Conservation (phyloP, 1,140 invertebrate genomes). For the Zaprionus gabonicus region DNA sequence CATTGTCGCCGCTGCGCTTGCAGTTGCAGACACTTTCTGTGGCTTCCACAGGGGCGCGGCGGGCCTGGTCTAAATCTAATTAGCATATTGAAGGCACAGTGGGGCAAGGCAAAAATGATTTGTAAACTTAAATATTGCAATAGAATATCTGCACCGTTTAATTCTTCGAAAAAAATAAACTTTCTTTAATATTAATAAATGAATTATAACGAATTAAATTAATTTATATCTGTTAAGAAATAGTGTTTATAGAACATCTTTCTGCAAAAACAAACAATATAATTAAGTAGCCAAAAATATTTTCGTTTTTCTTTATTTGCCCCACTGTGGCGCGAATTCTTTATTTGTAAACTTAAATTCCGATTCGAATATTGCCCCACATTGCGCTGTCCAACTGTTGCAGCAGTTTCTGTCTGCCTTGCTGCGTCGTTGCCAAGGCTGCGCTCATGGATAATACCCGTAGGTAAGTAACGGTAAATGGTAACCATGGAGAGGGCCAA, state of each 20-base stretch:
- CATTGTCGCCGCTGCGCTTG: conserved; percentile 18
- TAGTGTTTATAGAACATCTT: too few relatives aligned
- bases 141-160: not conserved
- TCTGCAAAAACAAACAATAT: not conserved
- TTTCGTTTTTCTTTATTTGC: not conserved
- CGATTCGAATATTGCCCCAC: not conserved
- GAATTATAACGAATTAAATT: not conserved
- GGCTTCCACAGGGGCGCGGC: conserved; percentile 57
- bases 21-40: conserved; percentile 45
- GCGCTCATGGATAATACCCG: not conserved
- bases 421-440: conserved; percentile 31
- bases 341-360: not conserved
- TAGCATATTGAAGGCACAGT: conserved; percentile 69
- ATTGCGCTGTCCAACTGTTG: conserved; percentile 44
- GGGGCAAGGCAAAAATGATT: not conserved
- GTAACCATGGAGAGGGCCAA: conserved; percentile 49
- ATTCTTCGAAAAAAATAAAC: too few relatives aligned
- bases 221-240: too few relatives aligned
- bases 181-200: not conserved
- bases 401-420: not conserved
- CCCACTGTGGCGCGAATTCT: not conserved
- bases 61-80: conserved; percentile 76
- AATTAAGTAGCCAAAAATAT: not conserved
- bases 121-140: not conserved
- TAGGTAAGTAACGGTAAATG: conserved; percentile 20